Conservation (phyloP, 2,113 vertebrate genomes). For the Cyrtonyx montezumae region DNA sequence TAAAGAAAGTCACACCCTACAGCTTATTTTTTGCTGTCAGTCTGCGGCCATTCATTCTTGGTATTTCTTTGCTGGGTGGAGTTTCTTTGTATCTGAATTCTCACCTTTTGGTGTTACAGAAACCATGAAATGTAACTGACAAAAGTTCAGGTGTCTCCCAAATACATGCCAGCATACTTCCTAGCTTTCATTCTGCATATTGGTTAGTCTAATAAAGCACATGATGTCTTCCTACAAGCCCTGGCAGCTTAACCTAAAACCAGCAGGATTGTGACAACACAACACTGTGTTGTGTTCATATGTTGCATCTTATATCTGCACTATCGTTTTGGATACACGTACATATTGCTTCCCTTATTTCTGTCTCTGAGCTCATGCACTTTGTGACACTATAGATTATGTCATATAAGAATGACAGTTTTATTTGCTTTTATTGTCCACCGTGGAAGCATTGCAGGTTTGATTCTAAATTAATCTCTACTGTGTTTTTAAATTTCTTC, state of each 20-base stretch:
- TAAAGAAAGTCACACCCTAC: conserved; percentile 5
- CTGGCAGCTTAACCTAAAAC: neutral
- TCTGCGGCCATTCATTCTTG: conserved; percentile 26
- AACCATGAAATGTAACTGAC: neutral
- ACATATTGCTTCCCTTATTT: neutral
- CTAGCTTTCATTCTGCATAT: neutral
- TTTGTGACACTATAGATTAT: conserved; percentile 38
- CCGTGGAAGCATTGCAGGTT: conserved; percentile 11
- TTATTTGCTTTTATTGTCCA: conserved; percentile 58
- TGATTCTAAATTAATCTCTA: conserved; percentile 63
- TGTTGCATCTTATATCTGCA: neutral
- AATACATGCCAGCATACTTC: neutral
- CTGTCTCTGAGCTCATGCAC: neutral
- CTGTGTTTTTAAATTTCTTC: conserved; percentile 60
- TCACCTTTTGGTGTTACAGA: neutral
- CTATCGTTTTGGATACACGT: accelerated
- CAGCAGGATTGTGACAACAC: neutral
- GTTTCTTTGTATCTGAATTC: conserved; percentile 5
- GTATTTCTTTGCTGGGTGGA: conserved; percentile 37
- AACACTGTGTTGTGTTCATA: neutral
- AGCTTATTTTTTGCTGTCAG: conserved; percentile 45
- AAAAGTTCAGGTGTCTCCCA: neutral
- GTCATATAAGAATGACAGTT: conserved; percentile 38
- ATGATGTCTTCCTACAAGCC: neutral
- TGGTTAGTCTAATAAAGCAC: neutral